phyloP scores from a whole-genome alignment of 2,797 vertebrate species.

The Tapera naevia region DNA sequence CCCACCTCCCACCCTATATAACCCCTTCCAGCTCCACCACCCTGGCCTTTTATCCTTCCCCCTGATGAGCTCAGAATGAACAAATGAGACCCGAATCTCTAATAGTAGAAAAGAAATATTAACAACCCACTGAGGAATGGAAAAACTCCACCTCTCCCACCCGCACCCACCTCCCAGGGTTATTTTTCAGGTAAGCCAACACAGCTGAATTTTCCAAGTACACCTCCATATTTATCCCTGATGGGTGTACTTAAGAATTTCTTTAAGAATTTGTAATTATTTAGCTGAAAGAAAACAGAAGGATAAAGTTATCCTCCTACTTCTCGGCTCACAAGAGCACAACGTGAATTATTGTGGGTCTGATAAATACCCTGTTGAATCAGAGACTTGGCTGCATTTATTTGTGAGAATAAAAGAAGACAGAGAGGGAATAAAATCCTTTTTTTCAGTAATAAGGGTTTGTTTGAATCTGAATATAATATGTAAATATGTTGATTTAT shows the following conservation, averaged over 20 bases:
- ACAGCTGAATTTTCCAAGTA: neutral
- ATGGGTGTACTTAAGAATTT: neutral
- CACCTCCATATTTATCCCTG: neutral
- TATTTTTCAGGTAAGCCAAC: neutral
- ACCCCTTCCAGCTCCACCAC: neutral
- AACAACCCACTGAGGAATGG: neutral
- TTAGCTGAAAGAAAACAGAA: neutral
- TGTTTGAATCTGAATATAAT: neutral
- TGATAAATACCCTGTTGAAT: neutral
- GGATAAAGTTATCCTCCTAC: neutral
- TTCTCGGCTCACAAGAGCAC: neutral
- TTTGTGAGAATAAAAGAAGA: neutral
- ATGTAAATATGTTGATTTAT: neutral
- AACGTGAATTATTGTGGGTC: neutral
- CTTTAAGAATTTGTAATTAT: neutral
- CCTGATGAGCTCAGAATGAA: slow-evolving; percentile 46
- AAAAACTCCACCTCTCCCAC: neutral
- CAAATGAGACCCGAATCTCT: slow-evolving; percentile 59
- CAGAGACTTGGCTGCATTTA: neutral
- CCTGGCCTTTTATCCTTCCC: neutral
- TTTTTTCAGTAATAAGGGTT: neutral
- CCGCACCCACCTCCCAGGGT: neutral
- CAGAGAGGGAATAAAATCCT: neutral
- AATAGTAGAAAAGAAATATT: neutral
- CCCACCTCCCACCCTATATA: neutral